phyloP scores from a whole-genome alignment of 2,888 invertebrate genomes.

The Sinelater perroti region DNA sequence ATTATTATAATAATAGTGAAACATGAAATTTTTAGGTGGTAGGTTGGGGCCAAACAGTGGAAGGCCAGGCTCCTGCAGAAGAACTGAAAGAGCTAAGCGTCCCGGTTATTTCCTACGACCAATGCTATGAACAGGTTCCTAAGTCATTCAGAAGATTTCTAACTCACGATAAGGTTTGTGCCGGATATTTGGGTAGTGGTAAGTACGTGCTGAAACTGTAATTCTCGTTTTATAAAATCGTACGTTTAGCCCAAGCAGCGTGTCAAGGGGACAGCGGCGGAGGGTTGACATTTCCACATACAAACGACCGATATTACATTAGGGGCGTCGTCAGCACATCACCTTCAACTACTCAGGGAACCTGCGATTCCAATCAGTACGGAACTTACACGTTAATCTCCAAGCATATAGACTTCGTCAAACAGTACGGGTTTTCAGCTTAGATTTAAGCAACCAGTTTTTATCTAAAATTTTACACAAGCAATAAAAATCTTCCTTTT shows the following conservation, averaged over 20 bases:
- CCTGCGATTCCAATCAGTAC: slow-evolving; percentile 54
- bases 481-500: too few relatives aligned
- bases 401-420: slow-evolving; percentile 45
- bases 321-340: slow-evolving; percentile 61
- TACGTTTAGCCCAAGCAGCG: slow-evolving; percentile 54
- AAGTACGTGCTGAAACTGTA: background rate
- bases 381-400: slow-evolving; percentile 57
- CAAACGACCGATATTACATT: slow-evolving; percentile 55
- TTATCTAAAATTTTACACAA: too few relatives aligned
- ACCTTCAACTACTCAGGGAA: slow-evolving; percentile 35
- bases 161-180: slow-evolving; percentile 55
- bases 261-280: slow-evolving; percentile 63
- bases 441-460: too few relatives aligned
- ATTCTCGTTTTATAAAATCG: background rate
- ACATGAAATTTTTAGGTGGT: slow-evolving; percentile 44
- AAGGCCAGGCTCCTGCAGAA: slow-evolving; percentile 44
- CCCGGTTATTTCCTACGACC: slow-evolving; percentile 38
- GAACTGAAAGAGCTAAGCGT: slow-evolving; percentile 42
- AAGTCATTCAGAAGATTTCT: slow-evolving; percentile 37
- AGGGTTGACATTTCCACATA: slow-evolving; percentile 56
- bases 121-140: slow-evolving; percentile 40
- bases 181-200: slow-evolving; percentile 36
- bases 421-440: slow-evolving; percentile 25
- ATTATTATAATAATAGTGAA: too few relatives aligned
- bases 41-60: slow-evolving; percentile 52